Evolutionary conservation across 2,797 vertebrate genomes (phyloP).

Genomic region (Sebastes hubbsi): DNA sequence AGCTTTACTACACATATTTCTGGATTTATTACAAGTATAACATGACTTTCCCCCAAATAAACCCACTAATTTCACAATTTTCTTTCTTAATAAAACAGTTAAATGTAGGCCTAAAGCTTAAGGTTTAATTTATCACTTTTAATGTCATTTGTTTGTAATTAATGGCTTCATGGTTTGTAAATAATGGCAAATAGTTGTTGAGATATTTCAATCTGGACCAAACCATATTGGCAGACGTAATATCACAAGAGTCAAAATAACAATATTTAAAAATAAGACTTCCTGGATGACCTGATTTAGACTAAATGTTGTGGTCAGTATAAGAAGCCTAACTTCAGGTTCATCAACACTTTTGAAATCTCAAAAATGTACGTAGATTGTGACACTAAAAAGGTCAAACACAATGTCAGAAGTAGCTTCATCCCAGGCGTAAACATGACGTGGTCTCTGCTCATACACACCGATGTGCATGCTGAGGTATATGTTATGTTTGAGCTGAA

Average conservation of each 20-base stretch:
- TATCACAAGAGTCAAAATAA: too few species aligned
- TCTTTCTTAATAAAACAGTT: neutral
- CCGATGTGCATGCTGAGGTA: neutral
- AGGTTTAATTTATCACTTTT: too few species aligned
- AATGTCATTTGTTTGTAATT: too few species aligned
- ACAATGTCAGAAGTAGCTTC: neutral
- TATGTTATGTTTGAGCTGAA: slow-evolving; percentile 32
- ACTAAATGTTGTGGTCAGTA: neutral
- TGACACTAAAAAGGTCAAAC: neutral
- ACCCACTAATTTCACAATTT: neutral
- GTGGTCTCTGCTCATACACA: neutral
- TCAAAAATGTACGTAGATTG: neutral
- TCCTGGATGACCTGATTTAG: neutral
- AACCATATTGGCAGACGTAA: neutral
- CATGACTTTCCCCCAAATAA: neutral
- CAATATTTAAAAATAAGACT: neutral
- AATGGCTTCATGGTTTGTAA: too few species aligned
- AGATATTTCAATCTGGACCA: neutral
- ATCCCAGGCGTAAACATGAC: neutral
- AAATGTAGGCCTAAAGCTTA: neutral
- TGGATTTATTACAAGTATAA: neutral
- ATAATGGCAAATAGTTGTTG: neutral
- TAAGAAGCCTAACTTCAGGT: neutral
- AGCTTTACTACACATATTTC: neutral
- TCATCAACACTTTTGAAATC: neutral